Conservation (phyloP, 2,797 vertebrate genomes). For the Dromococcyx pavoninus region DNA sequence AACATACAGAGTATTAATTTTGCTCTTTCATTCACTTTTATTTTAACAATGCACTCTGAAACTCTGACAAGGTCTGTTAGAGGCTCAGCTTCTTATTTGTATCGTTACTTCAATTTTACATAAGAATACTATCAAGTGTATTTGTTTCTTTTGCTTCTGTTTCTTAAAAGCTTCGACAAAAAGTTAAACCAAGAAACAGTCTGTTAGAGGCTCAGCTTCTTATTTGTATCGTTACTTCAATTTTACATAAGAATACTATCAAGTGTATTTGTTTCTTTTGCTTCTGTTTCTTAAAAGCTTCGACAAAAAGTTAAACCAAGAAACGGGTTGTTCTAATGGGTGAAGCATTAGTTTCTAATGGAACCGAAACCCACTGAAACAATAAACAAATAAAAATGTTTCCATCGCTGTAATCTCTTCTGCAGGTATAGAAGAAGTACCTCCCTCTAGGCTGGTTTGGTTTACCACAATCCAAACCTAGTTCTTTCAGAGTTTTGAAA, state of each 20-base stretch:
- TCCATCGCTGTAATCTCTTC: neutral
- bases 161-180: neutral
- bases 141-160: neutral
- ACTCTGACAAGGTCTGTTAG: neutral
- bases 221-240: neutral
- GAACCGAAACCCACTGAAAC: neutral
- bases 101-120: neutral
- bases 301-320: neutral
- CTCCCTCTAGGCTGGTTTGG: neutral
- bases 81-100: neutral
- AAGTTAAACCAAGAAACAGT: neutral
- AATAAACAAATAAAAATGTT: neutral
- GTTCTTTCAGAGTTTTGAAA: neutral
- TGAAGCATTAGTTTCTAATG: neutral
- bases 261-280: neutral
- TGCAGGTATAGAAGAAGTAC: neutral
- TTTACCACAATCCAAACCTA: neutral
- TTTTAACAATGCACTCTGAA: neutral
- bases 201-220: neutral
- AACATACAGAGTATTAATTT: neutral
- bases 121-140: neutral
- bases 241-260: neutral
- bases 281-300: neutral
- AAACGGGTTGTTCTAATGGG: neutral
- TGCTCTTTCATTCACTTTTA: neutral